Conservation (phyloP, 2,888 invertebrate species). For the Bombylius major region DNA sequence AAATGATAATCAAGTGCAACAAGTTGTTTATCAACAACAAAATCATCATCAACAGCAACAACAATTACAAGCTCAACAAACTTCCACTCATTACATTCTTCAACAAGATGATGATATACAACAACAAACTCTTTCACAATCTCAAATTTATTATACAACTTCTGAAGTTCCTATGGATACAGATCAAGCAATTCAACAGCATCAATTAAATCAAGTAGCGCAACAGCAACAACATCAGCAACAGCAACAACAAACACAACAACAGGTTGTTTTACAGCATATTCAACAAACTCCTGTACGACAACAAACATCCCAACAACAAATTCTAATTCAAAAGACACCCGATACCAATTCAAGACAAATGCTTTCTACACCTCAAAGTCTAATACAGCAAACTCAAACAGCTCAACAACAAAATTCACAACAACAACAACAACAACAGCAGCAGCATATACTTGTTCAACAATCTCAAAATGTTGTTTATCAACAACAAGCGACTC, state of each 20-base stretch:
- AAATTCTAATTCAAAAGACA: conserved; percentile 4
- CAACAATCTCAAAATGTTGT: conserved; percentile 10
- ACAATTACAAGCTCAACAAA: conserved; percentile 18
- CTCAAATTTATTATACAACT: conserved; percentile 16
- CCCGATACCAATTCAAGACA: background rate
- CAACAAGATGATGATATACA: conserved; percentile 18
- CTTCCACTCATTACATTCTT: conserved; percentile 20
- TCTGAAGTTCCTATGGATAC: conserved; percentile 4
- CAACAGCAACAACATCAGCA: background rate
- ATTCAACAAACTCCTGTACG: conserved; percentile 1
- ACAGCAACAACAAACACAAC: conserved; percentile 18
- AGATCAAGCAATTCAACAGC: conserved; percentile 2
- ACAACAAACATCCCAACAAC: conserved; percentile 18
- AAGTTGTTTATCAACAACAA: conserved; percentile 34
- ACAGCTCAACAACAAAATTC: conserved; percentile 16
- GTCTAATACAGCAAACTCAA: conserved; percentile 9
- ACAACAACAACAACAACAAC: conserved; percentile 19
- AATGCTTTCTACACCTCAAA: background rate
- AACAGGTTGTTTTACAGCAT: conserved; percentile 24
- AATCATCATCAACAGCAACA: conserved; percentile 16
- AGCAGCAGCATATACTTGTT: conserved; percentile 13
- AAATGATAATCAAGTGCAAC: conserved; percentile 34
- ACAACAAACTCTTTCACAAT: conserved; percentile 11
- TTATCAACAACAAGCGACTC: conserved; percentile 18
- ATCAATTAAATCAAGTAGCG: conserved; percentile 1